Base-by-base conservation (phyloP, 2,113 vertebrate genomes). In the Thalassoma bifasciatum region DNA sequence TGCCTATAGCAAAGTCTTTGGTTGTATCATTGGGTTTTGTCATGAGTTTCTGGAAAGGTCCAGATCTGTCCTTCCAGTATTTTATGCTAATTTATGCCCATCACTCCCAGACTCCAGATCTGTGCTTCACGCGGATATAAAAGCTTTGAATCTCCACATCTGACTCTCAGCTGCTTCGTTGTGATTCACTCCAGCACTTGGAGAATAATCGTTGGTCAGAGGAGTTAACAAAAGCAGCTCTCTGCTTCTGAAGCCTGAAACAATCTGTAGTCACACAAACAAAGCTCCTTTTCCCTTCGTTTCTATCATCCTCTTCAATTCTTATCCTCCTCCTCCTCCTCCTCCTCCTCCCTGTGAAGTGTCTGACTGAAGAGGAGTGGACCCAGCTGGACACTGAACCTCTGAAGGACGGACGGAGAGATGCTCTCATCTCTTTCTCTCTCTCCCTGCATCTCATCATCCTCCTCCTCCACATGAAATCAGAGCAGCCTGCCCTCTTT, bases 381-480 rank as follows among this genome's bases (percentile, higher is more conserved):
- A 75, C 75, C 52, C 80, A 85, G 80, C 87, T 73, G 84, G 75
- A 69, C 71, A 13, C 9, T 34, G 42, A 69, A 54, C 65, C 62
- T 64, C 40, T 42, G 79, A 59, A 69, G 74, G 50, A 68, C 61
- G 13, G 34, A n/a, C n/a, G n/a, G n/a, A 50, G 53, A 73, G 30
- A 73, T 23, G 16, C 46, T 65, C 75, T 66, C 72, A 79, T 65
- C 50, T 72, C 76, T 57, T 53, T 22, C 38, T 47, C 66, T 69
- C 51, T 54, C 10, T 66, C 34, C 16, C 22, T 5, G 16, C 36
- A 26, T 61, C 44, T 67, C 60, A 72, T 68, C 44, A 60, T 58
- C 24, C 21, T 21, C 57, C 24, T 40, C 44, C 37, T 75, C 42
- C 38, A 49, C 54, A 60, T 38, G 22, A 57, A 50, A 81, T 78